These are phyloP conservation scores for Scolanthus callimorphus DNA, from an alignment of 92 coral and sea anemone genomes.

Conservation along the genomic window DNA sequence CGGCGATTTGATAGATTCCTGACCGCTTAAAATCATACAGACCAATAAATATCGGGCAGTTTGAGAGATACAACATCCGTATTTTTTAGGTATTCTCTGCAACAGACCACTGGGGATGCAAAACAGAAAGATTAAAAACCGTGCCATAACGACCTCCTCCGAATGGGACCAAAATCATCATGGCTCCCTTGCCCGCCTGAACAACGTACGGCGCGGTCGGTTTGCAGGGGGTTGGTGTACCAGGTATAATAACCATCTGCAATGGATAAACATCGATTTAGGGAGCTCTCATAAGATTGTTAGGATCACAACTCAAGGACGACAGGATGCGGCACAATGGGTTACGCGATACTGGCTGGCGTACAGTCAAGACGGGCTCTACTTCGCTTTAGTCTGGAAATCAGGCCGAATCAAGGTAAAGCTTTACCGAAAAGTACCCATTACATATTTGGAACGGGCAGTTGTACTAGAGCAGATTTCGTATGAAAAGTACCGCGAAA, in stretches of 20 bases:
- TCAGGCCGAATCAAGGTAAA: too few species aligned
- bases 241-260: conserved; percentile 38
- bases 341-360: conserved; percentile 49
- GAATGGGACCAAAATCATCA: conserved; percentile 48
- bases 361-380: conserved; percentile 44
- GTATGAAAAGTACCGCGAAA: too few species aligned
- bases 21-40: too few species aligned
- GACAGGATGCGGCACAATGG: conserved; percentile 48
- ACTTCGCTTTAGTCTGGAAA: conserved; percentile 53
- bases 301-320: conserved; percentile 59
- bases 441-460: too few species aligned
- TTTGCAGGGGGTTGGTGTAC: conserved; percentile 75
- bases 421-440: too few species aligned
- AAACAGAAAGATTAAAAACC: conserved; percentile 38
- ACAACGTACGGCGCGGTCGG: conserved; percentile 36
- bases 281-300: conserved; percentile 48
- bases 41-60: too few species aligned
- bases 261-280: conserved; percentile 58
- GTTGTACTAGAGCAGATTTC: too few species aligned
- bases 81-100: conserved; percentile 65
- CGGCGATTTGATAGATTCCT: too few species aligned
- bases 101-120: conserved; percentile 69
- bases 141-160: conserved; percentile 56
- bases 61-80: too few species aligned
- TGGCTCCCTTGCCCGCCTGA: conserved; percentile 63